Conservation (phyloP, 2,113 vertebrate species). For the Rana temporaria region DNA sequence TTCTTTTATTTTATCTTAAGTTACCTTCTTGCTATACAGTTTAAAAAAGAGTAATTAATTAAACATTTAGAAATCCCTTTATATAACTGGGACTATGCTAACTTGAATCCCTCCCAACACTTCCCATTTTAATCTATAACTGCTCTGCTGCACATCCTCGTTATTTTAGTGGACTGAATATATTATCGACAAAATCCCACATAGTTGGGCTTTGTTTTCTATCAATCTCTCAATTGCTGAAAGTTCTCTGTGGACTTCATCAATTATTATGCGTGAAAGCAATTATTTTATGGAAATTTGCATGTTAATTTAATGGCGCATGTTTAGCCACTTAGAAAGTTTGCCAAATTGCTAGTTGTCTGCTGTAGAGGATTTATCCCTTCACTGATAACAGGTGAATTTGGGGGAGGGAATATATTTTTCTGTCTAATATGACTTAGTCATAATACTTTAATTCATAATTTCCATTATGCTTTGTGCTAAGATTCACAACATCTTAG, state of each 20-base stretch:
- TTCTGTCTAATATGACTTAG: neutral
- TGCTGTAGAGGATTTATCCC: conserved; percentile 4
- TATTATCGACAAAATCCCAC: conserved; percentile 46
- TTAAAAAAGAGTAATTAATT: conserved; percentile 35
- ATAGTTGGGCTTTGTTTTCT: conserved; percentile 43
- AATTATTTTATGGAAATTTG: conserved; percentile 47
- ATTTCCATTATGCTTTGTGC: neutral
- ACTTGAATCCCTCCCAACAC: conserved; percentile 12
- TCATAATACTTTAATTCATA: neutral
- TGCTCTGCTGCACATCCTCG: conserved; percentile 41
- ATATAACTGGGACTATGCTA: conserved; percentile 25
- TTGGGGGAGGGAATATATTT: neutral
- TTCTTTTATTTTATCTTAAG: conserved; percentile 1
- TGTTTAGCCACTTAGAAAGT: conserved; percentile 46
- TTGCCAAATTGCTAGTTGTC: conserved; percentile 16
- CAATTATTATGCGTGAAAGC: conserved; percentile 44
- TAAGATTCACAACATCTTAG: neutral
- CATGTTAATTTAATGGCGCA: conserved; percentile 26
- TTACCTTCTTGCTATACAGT: conserved; percentile 3
- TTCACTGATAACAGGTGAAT: conserved; percentile 15
- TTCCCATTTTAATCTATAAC: conserved; percentile 43
- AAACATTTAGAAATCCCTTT: conserved; percentile 24
- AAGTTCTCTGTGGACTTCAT: conserved; percentile 32
- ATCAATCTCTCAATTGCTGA: conserved; percentile 47
- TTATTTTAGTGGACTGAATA: conserved; percentile 44